phyloP scores from a whole-genome alignment of 2,888 invertebrate genomes.

The Helleia helle region DNA sequence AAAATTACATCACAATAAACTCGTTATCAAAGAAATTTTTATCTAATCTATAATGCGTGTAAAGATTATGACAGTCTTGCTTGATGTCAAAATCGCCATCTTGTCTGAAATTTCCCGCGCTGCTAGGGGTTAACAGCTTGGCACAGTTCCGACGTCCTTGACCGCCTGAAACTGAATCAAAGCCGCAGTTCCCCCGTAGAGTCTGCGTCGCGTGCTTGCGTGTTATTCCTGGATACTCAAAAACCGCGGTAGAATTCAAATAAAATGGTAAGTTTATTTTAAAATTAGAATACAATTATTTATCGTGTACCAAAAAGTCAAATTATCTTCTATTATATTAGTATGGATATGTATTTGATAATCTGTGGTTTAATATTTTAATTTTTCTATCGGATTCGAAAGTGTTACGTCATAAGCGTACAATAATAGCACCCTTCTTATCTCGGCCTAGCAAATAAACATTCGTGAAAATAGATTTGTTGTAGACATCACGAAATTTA shows the following conservation, averaged over 20 bases:
- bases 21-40: background rate
- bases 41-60: background rate
- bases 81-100: slow-evolving; percentile 21
- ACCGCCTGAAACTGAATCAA: slow-evolving; percentile 34
- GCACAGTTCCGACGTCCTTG: slow-evolving; percentile 65
- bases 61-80: background rate
- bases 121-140: slow-evolving; percentile 43
- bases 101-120: slow-evolving; percentile 46
- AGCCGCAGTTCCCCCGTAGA: slow-evolving; percentile 55
- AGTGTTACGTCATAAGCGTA: slow-evolving; percentile 2
- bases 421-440: background rate
- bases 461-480: background rate
- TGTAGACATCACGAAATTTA: too few relatives aligned
- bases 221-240: slow-evolving; percentile 20
- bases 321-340: background rate
- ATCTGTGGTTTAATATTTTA: background rate
- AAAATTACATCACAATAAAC: background rate
- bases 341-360: background rate
- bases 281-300: background rate
- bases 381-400: background rate
- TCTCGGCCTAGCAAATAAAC: background rate
- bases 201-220: slow-evolving; percentile 30
- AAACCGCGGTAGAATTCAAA: slow-evolving; percentile 33
- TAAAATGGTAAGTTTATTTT: slow-evolving; percentile 50
- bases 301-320: background rate